These are phyloP conservation scores for Leptinotarsa tumamoca DNA, from an alignment of 2,888 invertebrate species.

Conservation along the genomic window DNA sequence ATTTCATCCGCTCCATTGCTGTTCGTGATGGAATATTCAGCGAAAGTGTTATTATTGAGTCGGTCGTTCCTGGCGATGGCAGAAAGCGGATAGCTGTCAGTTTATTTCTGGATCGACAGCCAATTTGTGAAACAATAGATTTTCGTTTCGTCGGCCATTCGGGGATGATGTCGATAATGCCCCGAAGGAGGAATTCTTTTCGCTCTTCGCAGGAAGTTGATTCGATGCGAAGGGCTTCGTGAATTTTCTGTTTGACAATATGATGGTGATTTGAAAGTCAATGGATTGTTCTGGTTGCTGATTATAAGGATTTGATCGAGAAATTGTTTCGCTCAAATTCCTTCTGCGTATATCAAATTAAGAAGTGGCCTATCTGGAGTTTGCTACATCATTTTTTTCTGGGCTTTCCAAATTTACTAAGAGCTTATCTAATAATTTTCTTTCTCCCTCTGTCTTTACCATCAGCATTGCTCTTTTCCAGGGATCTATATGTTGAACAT, in stretches of 20 bases:
- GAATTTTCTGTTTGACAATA: background rate
- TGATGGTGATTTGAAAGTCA: background rate
- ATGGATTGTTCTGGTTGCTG: too few relatives aligned
- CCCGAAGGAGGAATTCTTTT: background rate
- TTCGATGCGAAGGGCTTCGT: background rate
- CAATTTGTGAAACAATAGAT: constrained; percentile 37
- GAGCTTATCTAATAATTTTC: too few relatives aligned
- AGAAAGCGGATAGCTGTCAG: constrained; percentile 24
- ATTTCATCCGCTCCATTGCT: constrained; percentile 28
- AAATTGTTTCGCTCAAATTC: too few relatives aligned
- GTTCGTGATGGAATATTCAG: constrained; percentile 31
- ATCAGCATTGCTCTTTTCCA: too few relatives aligned
- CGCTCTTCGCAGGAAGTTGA: constrained; percentile 1
- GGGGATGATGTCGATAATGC: constrained; percentile 6
- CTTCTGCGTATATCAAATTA: too few relatives aligned
- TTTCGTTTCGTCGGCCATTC: constrained; percentile 7
- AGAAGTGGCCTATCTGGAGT: too few relatives aligned
- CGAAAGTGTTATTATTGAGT: constrained; percentile 30
- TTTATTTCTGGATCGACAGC: constrained; percentile 33
- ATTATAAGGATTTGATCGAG: too few relatives aligned
- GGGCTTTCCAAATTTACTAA: too few relatives aligned
- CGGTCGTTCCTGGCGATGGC: constrained; percentile 26
- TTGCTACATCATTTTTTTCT: too few relatives aligned
- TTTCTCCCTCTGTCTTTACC: too few relatives aligned
- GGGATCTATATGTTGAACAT: too few relatives aligned